phyloP scores from a whole-genome alignment of 1,140 invertebrate genomes.

The Cydia splendana region DNA sequence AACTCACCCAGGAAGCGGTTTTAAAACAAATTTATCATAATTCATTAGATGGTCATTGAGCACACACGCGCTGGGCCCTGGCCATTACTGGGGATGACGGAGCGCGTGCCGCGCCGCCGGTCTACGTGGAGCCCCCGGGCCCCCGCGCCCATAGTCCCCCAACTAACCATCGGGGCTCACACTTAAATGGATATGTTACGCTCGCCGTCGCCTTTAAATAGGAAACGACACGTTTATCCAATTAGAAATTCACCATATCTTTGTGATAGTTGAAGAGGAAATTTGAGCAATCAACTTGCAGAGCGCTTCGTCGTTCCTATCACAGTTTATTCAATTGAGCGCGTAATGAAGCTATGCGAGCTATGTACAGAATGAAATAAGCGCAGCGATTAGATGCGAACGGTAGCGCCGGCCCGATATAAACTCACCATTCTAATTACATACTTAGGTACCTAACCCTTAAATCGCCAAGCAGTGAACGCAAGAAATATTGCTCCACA shows the following conservation, averaged over 20 bases:
- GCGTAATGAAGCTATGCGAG: slow-evolving; percentile 76
- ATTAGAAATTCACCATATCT: slow-evolving; percentile 81
- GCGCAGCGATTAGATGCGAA: slow-evolving; percentile 37
- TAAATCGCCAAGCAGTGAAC: background rate
- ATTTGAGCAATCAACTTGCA: slow-evolving; percentile 78
- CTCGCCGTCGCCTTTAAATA: slow-evolving; percentile 76
- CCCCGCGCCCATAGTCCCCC: slow-evolving; percentile 36
- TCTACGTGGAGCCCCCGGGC: slow-evolving; percentile 42
- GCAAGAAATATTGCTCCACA: background rate
- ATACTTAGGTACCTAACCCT: background rate
- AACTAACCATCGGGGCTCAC: slow-evolving; percentile 52
- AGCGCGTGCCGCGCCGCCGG: slow-evolving; percentile 59
- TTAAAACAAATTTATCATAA: slow-evolving; percentile 53
- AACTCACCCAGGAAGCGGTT: slow-evolving; percentile 53
- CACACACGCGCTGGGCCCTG: slow-evolving; percentile 48
- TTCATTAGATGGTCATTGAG: slow-evolving; percentile 69
- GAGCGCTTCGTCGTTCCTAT: slow-evolving; percentile 77
- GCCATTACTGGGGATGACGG: slow-evolving; percentile 74
- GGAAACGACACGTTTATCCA: slow-evolving; percentile 80
- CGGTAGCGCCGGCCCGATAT: slow-evolving; percentile 35
- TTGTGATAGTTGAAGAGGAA: slow-evolving; percentile 79
- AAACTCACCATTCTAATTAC: slow-evolving; percentile 34
- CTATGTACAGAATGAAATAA: slow-evolving; percentile 64
- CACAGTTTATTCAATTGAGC: slow-evolving; percentile 79
- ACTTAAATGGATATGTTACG: slow-evolving; percentile 63